Conservation (phyloP, 1,140 invertebrate genomes). For the Contarinia nasturtii region DNA sequence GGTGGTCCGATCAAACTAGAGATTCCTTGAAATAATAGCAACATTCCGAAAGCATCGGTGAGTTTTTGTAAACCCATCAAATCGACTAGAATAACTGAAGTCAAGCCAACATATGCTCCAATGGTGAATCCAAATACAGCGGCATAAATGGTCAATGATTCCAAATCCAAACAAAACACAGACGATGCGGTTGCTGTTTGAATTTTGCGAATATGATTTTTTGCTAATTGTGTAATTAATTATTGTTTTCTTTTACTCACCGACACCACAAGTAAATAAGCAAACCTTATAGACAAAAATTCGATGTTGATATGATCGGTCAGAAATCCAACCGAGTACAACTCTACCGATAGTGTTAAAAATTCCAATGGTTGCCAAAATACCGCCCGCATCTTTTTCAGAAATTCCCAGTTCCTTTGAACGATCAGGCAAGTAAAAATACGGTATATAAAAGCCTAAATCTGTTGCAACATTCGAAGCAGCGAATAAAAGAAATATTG, state of each 20-base stretch:
- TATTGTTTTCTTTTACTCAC: constrained; percentile 28
- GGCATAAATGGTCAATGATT: constrained; percentile 55
- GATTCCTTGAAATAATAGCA: constrained; percentile 79
- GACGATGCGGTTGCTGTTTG: constrained; percentile 60
- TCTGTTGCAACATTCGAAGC: constrained; percentile 89
- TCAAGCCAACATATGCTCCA: constrained; percentile 83
- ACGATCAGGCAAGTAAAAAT: constrained; percentile 60
- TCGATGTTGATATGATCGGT: constrained; percentile 74
- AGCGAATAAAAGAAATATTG: constrained; percentile 76
- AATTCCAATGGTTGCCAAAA: constrained; percentile 61
- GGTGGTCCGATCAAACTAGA: constrained; percentile 34
- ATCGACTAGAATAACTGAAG: constrained; percentile 76
- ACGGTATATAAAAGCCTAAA: constrained; percentile 90
- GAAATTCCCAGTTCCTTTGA: constrained; percentile 36
- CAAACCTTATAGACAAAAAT: constrained; percentile 74
- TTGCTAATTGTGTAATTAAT: too few relatives aligned
- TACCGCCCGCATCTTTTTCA: constrained; percentile 34
- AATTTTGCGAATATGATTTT: constrained; percentile 12
- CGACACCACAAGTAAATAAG: constrained; percentile 61
- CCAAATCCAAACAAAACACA: constrained; percentile 48
- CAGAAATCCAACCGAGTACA: constrained; percentile 63
- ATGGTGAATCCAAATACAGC: constrained; percentile 70
- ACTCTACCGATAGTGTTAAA: constrained; percentile 77
- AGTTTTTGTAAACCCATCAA: constrained; percentile 68
- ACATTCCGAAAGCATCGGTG: constrained; percentile 83